These are phyloP conservation scores for Oreochromis spilurus DNA, from an alignment of 2,113 vertebrate genomes.

Conservation along the genomic window DNA sequence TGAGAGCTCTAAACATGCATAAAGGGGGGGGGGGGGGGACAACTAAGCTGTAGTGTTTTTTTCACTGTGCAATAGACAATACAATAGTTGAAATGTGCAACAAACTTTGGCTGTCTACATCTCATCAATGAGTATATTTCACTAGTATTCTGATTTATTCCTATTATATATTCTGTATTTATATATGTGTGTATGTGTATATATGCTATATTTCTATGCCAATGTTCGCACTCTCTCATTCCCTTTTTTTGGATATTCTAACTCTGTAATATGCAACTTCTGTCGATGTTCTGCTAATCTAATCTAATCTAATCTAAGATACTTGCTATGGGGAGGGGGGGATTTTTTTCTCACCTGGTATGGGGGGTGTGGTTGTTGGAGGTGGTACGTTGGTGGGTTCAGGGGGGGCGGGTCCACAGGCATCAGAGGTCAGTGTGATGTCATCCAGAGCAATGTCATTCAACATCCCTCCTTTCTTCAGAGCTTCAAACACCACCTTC, in stretches of 20 bases:
- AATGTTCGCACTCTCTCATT: not conserved
- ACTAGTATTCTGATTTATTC: not conserved
- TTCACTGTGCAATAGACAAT: too few species aligned
- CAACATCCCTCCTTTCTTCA: slow-evolving; percentile 54
- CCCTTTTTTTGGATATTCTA: not conserved
- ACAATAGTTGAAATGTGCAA: not conserved
- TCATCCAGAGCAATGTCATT: slow-evolving; percentile 89
- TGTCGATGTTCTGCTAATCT: accelerated
- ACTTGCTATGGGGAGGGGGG: not conserved
- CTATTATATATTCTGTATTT: not conserved
- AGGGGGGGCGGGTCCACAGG: slow-evolving; percentile 71
- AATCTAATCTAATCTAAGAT: accelerated
- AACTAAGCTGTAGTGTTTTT: not conserved
- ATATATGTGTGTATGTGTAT: accelerated
- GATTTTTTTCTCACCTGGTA: slow-evolving; percentile 67
- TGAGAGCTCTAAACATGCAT: too few species aligned
- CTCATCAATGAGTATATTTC: not conserved
- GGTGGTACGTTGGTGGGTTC: slow-evolving; percentile 82
- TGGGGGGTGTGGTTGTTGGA: slow-evolving; percentile 46
- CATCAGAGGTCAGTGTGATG: slow-evolving; percentile 69
- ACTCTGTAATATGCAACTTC: not conserved
- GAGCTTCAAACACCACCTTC: slow-evolving; percentile 83
- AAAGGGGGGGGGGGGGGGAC: not conserved
- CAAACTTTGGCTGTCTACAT: not conserved
- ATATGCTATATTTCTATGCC: not conserved